phyloP scores from a whole-genome alignment of 2,797 vertebrate species.

The Fundulus diaphanus region DNA sequence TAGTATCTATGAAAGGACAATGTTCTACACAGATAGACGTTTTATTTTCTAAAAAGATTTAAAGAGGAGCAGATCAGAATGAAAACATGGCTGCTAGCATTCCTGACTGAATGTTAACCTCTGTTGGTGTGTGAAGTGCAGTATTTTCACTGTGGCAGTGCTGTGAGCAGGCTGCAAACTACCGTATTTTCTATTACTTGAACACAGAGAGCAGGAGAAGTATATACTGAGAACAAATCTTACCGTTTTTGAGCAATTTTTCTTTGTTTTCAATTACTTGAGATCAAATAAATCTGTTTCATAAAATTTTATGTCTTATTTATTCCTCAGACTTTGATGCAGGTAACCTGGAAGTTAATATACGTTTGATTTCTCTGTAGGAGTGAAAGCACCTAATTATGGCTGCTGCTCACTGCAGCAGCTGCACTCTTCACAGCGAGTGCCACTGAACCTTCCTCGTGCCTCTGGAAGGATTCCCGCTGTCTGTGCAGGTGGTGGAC shows the following conservation, averaged over 20 bases:
- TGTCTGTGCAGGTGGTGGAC: slow-evolving; percentile 19
- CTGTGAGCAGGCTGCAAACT: slow-evolving; percentile 58
- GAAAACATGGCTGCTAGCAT: slow-evolving; percentile 52
- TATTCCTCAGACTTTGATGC: slow-evolving; percentile 22
- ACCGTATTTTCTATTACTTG: slow-evolving; percentile 72
- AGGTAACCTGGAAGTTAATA: slow-evolving; percentile 18
- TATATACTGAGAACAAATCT: slow-evolving; percentile 25
- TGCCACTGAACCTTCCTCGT: not conserved
- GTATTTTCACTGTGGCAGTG: slow-evolving; percentile 60
- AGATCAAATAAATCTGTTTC: slow-evolving; percentile 73
- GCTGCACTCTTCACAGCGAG: slow-evolving; percentile 37
- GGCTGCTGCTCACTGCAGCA: slow-evolving; percentile 27
- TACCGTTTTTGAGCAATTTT: slow-evolving; percentile 56
- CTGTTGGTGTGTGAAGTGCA: slow-evolving; percentile 64
- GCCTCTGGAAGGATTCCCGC: slow-evolving; percentile 11
- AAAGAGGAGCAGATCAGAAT: slow-evolving; percentile 22
- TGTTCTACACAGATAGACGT: slow-evolving; percentile 59
- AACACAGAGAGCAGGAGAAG: slow-evolving; percentile 40
- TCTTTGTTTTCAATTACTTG: slow-evolving; percentile 63
- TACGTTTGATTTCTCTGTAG: slow-evolving; percentile 11
- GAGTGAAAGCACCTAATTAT: slow-evolving; percentile 50
- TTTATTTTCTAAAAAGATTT: slow-evolving; percentile 71
- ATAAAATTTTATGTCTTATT: slow-evolving; percentile 53
- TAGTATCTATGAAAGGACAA: slow-evolving; percentile 15
- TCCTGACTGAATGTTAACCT: slow-evolving; percentile 66